Base-by-base conservation (phyloP, 2,797 vertebrate species). In the Clarias laeviceps region DNA sequence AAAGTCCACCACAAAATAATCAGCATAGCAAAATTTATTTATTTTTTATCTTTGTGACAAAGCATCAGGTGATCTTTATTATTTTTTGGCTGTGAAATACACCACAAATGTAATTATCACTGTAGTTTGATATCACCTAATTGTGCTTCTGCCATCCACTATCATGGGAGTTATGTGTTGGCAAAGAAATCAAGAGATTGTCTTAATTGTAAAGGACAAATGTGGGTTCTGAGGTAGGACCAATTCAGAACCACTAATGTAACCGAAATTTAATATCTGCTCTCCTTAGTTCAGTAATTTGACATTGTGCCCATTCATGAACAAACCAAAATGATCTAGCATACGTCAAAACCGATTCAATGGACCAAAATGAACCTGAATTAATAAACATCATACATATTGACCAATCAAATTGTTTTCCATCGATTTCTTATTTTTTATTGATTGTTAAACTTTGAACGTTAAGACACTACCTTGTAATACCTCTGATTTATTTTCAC, bases 401-500 rank as follows among this genome's bases (percentile, higher is more conserved):
- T 56, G n/a, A 29, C 27, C 17, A 32, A 57, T 76, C 5, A 50
- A 50, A 45, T 7, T 14, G 11, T 0, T 72, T 72, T n/a, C 69
- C 37, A 24, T 40, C 0, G 6, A 34, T 34, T 34, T 34, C 65
- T 34, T 40, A 27, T 50, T 27, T 17, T 74, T 20, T 29, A 22
- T 15, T 7, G 7, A 32, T 17, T 56, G 50, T 29, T 37, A 59
- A 59, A 24, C 56, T n/a, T 78, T 37, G n/a, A 77, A 77, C 37
- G 20, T 61, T 37, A 56, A 27, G 27, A 29, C 27, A 62, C 57
- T 79, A n/a, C 5, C 22, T 79, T n/a, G 24, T 37, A 40, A 61
- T 8, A 79, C 57, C 29, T 24, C 34, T 62, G 57, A 78, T 62
- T 62, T 62, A n/a, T 79, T 79, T 61, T 79, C 76, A 15, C 57